Evolutionary conservation across 2,797 vertebrate species (phyloP).

Genomic region (Gymnoscopelus microlampas): DNA sequence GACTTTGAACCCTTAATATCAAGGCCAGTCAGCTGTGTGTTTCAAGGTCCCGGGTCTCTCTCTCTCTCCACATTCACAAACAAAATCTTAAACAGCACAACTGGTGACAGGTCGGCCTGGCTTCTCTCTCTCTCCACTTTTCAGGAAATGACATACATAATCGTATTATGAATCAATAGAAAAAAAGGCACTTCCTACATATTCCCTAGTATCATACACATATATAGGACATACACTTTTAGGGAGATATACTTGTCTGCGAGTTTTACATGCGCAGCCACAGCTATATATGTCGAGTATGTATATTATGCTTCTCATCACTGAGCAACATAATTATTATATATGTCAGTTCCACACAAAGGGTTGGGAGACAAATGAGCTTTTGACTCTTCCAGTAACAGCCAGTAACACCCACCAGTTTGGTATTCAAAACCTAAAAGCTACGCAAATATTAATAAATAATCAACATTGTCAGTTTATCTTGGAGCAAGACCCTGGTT

Average conservation of each 20-base stretch:
- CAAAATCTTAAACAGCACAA: conserved; percentile 66
- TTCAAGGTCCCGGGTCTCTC: conserved; percentile 75
- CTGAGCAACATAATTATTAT: conserved; percentile 77
- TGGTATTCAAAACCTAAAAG: conserved; percentile 72
- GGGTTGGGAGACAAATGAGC: conserved; percentile 72
- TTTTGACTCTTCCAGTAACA: conserved; percentile 80
- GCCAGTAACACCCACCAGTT: conserved; percentile 80
- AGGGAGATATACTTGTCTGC: conserved; percentile 72
- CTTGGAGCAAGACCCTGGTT: conserved; percentile 86
- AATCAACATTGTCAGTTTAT: conserved; percentile 78
- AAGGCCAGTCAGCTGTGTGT: conserved; percentile 60
- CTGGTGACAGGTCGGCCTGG: conserved; percentile 73
- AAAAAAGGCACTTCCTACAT: conserved; percentile 85
- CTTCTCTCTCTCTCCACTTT: conserved; percentile 70
- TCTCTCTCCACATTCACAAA: conserved; percentile 75
- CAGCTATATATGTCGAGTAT: conserved; percentile 69
- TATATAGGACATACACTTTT: conserved; percentile 80
- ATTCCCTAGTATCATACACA: conserved; percentile 76
- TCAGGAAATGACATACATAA: conserved; percentile 85
- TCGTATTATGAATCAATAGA: conserved; percentile 62
- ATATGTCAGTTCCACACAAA: conserved; percentile 84
- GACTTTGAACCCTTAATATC: conserved; percentile 49
- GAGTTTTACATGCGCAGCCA: conserved; percentile 70
- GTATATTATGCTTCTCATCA: conserved; percentile 62
- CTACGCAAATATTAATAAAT: conserved; percentile 83